A percentile compares a stretch with the other conserved stretches of the same genome.
Evolutionary conservation across 2,797 vertebrate genomes (phyloP).

Genomic region (Eremophila alpestris): DNA sequence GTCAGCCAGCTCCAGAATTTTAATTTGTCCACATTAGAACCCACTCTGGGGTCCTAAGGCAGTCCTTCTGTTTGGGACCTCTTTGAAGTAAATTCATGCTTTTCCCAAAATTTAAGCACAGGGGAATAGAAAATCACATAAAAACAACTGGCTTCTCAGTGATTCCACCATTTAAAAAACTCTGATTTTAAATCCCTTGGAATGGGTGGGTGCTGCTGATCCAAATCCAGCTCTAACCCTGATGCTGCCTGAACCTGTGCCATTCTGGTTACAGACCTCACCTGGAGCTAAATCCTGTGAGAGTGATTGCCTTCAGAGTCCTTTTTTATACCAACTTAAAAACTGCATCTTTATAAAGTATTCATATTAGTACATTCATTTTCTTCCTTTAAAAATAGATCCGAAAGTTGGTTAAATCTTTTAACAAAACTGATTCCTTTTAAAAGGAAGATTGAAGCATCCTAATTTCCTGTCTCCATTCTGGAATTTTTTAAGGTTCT

Average conservation of each 20-base stretch:
- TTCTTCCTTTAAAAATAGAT: neutral
- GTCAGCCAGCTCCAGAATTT: neutral
- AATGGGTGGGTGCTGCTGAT: accelerated
- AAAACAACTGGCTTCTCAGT: neutral
- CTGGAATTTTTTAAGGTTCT: neutral
- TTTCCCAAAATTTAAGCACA: neutral
- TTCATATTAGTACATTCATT: neutral
- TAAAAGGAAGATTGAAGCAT: neutral
- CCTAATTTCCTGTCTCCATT: neutral
- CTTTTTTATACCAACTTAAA: neutral
- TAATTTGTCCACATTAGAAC: neutral
- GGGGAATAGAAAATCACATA: neutral
- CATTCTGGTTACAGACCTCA: neutral
- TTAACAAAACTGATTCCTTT: neutral
- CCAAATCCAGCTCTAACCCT: neutral
- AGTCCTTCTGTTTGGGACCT: neutral
- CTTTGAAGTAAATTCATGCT: neutral
- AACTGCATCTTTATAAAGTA: neutral
- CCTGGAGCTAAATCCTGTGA: neutral
- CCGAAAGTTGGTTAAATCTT: neutral
- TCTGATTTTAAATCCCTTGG: neutral
- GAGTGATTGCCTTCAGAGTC: neutral
- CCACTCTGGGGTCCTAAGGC: neutral
- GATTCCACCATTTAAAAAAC: neutral
- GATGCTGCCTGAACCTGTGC: neutral